Evolutionary conservation across 2,113 vertebrate genomes (phyloP), one percentile per base, ranked within the genome.

Genomic region (Cacatua alba): DNA sequence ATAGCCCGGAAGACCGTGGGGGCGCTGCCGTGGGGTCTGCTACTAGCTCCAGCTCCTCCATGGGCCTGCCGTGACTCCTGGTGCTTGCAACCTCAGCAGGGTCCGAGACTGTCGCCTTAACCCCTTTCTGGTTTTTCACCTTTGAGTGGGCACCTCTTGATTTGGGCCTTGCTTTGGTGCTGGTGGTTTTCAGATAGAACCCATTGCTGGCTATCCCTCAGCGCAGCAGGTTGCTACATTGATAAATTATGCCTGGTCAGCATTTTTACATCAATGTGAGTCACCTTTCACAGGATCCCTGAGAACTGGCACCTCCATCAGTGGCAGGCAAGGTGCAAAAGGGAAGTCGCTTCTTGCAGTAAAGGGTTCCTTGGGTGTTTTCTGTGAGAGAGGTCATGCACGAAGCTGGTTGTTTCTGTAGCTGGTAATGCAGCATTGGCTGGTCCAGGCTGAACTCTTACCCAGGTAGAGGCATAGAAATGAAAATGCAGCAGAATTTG

Each of bases 1-100:
- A 26, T 1, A 10, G n/a, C 21, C 33, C 2, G 1, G 1, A 10
- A 16, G 9, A 3, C 0, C 2, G 26, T 2, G 51, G 8, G 26
- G 24, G n/a, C n/a, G 0, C 3, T 28, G 85, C 64, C 1, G 2
- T 6, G 8, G 7, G 4, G 9, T 2, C 23, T n/a, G 44, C 2
- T 16, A 25, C 12, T 5, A 9, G 2, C 2, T 39, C 33, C 48
- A 16, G 17, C 13, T 11, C 4, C 19, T 21, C 8, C 39, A 0
- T 0, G 63, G 28, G 55, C 3, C 3, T 6, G 7, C 18, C 7
- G 9, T 12, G 35, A 7, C 31, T 4, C 23, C 7, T 5, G 7
- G 28, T 51, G 88, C 26, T 33, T 1, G 3, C 9, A 9, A 2
- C n/a, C 28, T 43, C 37, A 6, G 3, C 1, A 2, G 2, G 2